Evolutionary conservation across 2,888 invertebrate species (phyloP).

Genomic region (Vanessa cardui): DNA sequence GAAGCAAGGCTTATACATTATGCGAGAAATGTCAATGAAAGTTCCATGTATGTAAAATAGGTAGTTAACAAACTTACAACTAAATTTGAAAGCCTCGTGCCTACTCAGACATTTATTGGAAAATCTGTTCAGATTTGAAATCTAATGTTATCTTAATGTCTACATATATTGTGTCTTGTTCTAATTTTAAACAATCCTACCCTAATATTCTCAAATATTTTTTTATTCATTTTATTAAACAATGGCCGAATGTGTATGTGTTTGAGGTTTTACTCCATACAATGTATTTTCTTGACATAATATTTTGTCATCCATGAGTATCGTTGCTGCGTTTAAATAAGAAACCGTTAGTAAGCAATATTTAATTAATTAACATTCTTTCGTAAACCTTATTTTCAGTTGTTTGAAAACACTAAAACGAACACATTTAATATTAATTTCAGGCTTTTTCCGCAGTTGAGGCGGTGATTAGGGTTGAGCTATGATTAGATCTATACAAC

Average conservation of each 20-base stretch:
- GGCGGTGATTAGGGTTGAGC: constrained; percentile 38
- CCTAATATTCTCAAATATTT: too few relatives aligned
- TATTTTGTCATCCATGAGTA: too few relatives aligned
- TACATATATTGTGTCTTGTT: neutral
- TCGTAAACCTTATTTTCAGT: constrained; percentile 31
- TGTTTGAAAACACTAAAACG: constrained; percentile 31
- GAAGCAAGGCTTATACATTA: constrained; percentile 38
- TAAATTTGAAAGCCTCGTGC: constrained; percentile 24
- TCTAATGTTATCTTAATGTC: neutral
- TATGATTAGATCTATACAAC: constrained; percentile 41
- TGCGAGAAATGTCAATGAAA: constrained; percentile 31
- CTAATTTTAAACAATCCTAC: too few relatives aligned
- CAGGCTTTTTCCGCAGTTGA: constrained; percentile 33
- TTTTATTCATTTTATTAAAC: too few relatives aligned
- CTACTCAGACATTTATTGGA: constrained; percentile 21
- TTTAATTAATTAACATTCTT: constrained; percentile 14
- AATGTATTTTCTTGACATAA: too few relatives aligned
- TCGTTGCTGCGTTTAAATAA: neutral
- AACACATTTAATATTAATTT: constrained; percentile 38
- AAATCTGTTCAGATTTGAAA: constrained; percentile 15
- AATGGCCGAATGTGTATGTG: too few relatives aligned
- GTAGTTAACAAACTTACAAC: constrained; percentile 33
- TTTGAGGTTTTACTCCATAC: too few relatives aligned
- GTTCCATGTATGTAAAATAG: constrained; percentile 23
- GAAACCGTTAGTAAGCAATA: neutral